phyloP scores from a whole-genome alignment of 2,888 invertebrate genomes.

The Tenthredo distinguenda region DNA sequence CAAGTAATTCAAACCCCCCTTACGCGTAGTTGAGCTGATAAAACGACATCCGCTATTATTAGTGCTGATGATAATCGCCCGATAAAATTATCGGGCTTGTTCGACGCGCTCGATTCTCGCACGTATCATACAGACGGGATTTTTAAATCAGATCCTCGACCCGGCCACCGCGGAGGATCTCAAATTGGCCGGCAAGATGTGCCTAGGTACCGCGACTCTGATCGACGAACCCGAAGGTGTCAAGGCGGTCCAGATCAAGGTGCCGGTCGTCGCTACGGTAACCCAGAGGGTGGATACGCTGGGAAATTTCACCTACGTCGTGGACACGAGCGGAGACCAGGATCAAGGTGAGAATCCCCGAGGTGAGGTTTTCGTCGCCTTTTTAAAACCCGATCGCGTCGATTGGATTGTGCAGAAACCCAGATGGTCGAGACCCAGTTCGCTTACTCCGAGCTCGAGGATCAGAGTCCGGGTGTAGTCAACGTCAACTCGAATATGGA shows the following conservation, averaged over 20 bases:
- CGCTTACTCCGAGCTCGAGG: neutral
- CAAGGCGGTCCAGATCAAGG: slow-evolving; percentile 80
- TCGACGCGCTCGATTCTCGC: neutral
- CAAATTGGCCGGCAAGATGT: slow-evolving; percentile 83
- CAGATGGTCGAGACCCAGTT: neutral
- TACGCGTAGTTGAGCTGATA: neutral
- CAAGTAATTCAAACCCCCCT: slow-evolving; percentile 71
- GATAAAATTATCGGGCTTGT: neutral
- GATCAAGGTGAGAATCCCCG: slow-evolving; percentile 67
- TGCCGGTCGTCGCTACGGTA: slow-evolving; percentile 83
- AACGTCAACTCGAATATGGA: neutral
- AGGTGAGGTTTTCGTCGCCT: no score
- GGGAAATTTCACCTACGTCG: slow-evolving; percentile 79
- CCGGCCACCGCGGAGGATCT: slow-evolving; percentile 87
- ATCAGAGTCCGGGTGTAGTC: neutral
- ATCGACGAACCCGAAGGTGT: slow-evolving; percentile 72
- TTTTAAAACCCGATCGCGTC: neutral
- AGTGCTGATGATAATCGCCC: neutral
- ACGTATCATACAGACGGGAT: neutral
- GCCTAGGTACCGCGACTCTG: slow-evolving; percentile 63
- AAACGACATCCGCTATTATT: neutral
- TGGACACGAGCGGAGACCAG: slow-evolving; percentile 79
- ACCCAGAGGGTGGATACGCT: slow-evolving; percentile 79
- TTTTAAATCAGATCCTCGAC: slow-evolving; percentile 81
- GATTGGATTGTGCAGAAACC: neutral